Conservation (phyloP, 2,888 invertebrate genomes). For the Acanthacorydalis orientalis region DNA sequence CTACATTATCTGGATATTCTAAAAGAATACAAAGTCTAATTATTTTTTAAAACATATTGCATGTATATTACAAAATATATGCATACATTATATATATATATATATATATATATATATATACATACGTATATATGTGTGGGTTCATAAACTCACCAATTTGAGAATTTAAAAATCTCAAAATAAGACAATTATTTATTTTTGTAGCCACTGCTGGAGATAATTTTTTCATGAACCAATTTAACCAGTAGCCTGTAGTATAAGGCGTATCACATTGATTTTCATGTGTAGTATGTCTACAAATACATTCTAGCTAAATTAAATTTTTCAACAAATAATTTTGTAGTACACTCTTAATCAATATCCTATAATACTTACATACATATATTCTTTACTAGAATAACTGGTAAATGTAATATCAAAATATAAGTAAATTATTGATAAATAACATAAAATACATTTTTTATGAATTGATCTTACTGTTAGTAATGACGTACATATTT, state of each 20-base stretch:
- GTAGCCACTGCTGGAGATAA: slow-evolving; percentile 22
- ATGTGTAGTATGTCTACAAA: slow-evolving; percentile 26
- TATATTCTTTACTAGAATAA: too few relatives aligned
- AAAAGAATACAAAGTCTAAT: slow-evolving; percentile 5
- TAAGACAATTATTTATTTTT: slow-evolving; percentile 26
- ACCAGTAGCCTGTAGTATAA: slow-evolving; percentile 27
- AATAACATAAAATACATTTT: too few relatives aligned
- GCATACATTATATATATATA: slow-evolving; percentile 4
- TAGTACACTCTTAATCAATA: too few relatives aligned
- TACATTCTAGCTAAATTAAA: background rate
- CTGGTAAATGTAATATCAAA: too few relatives aligned
- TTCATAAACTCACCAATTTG: slow-evolving; percentile 17
- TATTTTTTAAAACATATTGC: too few relatives aligned
- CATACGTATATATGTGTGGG: background rate
- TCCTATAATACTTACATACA: too few relatives aligned
- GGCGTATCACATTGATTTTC: slow-evolving; percentile 30
- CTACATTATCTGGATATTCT: slow-evolving; percentile 14
- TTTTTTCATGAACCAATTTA: slow-evolving; percentile 31
- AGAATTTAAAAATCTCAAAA: slow-evolving; percentile 23
- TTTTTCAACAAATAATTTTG: background rate
- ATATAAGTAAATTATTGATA: too few relatives aligned
- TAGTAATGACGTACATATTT: too few relatives aligned
- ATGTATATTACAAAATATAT: background rate
- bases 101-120: background rate
- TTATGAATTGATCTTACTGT: too few relatives aligned